Conservation (phyloP, 1,140 invertebrate species). For the Orussus abietinus region DNA sequence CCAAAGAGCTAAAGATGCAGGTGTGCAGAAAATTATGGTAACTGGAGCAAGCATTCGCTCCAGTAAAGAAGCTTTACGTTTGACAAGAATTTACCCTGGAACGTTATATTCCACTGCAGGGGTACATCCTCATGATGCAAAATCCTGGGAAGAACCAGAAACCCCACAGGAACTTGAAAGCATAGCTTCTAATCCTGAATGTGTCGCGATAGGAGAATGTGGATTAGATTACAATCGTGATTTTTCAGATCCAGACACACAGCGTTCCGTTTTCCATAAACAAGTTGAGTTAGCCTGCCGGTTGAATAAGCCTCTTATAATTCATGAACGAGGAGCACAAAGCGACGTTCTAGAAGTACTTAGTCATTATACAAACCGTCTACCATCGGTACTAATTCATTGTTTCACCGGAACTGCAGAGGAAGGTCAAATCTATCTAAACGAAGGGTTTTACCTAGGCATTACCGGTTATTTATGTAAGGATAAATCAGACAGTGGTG, state of each 20-base stretch:
- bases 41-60: constrained; percentile 83
- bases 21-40: constrained; percentile 93
- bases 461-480: constrained; percentile 89
- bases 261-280: constrained; percentile 83
- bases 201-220: constrained; percentile 91
- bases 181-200: constrained; percentile 77
- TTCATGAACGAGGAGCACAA: constrained; percentile 90
- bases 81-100: constrained; percentile 84
- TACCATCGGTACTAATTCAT: constrained; percentile 84
- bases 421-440: constrained; percentile 81
- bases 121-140: constrained; percentile 93
- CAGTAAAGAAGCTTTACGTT: constrained; percentile 84
- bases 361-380: constrained; percentile 53
- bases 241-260: constrained; percentile 84
- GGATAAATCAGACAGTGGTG: constrained; percentile 87
- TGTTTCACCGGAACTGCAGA: constrained; percentile 88
- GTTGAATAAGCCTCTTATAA: constrained; percentile 82
- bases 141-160: constrained; percentile 80
- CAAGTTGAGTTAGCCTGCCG: constrained; percentile 85
- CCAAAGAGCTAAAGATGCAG: constrained; percentile 87
- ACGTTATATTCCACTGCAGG: constrained; percentile 90
- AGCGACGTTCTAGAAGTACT: constrained; percentile 69
- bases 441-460: constrained; percentile 83
- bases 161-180: constrained; percentile 67
- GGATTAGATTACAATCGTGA: constrained; percentile 93